phyloP scores from a whole-genome alignment of 2,113 vertebrate species.

The Orthochromis malagaraziensis region DNA sequence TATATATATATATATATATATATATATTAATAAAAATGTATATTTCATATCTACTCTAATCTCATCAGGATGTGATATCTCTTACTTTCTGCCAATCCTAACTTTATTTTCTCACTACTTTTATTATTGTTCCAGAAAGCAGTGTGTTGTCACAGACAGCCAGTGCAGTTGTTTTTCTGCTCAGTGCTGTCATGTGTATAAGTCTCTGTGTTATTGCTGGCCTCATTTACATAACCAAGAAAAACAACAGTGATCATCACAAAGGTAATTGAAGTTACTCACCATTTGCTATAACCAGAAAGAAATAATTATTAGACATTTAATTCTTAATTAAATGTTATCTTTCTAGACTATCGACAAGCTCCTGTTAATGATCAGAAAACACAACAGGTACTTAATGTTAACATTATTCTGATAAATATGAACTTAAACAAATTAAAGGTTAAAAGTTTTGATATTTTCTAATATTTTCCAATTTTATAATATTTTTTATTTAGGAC shows the following conservation, averaged over 20 bases:
- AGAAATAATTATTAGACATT: background rate
- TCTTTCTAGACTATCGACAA: rapidly evolving
- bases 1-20: no score
- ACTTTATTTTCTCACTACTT: background rate
- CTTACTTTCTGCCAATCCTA: background rate
- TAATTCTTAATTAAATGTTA: background rate
- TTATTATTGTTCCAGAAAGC: background rate
- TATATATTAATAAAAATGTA: no score
- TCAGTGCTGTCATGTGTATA: background rate
- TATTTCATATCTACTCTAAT: no score
- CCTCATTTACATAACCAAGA: background rate
- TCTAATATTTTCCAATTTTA: background rate
- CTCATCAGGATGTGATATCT: background rate
- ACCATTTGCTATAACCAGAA: background rate
- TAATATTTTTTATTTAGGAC: background rate
- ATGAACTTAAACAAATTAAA: background rate
- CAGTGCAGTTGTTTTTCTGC: background rate
- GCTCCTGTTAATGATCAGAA: background rate
- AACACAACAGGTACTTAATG: background rate
- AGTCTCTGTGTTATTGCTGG: background rate
- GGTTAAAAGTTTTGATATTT: background rate
- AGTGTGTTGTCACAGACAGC: background rate
- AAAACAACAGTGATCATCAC: background rate
- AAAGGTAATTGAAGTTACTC: background rate
- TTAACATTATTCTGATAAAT: background rate